phyloP scores from a whole-genome alignment of 1,140 invertebrate species.

The Ceratina japonica region DNA sequence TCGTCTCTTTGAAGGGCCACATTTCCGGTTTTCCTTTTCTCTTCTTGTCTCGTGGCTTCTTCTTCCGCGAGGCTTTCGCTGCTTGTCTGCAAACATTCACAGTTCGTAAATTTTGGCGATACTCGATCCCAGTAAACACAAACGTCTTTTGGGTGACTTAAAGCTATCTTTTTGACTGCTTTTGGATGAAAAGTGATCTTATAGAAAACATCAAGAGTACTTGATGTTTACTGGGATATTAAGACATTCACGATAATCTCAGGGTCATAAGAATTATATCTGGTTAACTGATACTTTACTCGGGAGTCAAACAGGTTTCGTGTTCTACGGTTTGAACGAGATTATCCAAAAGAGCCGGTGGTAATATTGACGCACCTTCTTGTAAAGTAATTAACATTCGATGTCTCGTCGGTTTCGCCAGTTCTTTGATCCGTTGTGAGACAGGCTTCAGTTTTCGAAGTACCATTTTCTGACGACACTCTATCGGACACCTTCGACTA shows the following conservation, averaged over 20 bases:
- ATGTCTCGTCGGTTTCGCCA: conserved; percentile 69
- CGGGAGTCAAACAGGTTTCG: conserved; percentile 69
- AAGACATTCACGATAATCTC: background rate
- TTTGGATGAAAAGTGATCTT: no score
- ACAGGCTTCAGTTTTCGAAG: conserved; percentile 48
- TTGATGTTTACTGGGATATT: no score
- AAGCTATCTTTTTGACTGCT: no score
- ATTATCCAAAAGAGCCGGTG: conserved; percentile 66
- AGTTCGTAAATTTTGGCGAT: no score
- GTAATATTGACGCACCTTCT: conserved; percentile 56
- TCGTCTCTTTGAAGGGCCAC: conserved; percentile 13
- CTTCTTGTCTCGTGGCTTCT: conserved; percentile 46
- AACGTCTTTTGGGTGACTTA: no score
- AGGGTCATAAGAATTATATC: no score
- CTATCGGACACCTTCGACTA: conserved; percentile 62
- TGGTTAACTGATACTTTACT: conserved; percentile 65
- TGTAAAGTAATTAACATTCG: conserved; percentile 64
- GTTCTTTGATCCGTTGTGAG: conserved; percentile 63
- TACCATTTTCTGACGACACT: conserved; percentile 28
- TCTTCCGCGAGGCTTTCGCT: conserved; percentile 43
- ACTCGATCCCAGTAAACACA: no score
- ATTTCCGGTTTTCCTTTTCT: conserved; percentile 19
- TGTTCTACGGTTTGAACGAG: conserved; percentile 69
- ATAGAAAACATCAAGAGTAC: no score
- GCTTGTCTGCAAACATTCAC: conserved; percentile 67